Conservation (phyloP, 2,797 vertebrate genomes). For the Apogon talboti region DNA sequence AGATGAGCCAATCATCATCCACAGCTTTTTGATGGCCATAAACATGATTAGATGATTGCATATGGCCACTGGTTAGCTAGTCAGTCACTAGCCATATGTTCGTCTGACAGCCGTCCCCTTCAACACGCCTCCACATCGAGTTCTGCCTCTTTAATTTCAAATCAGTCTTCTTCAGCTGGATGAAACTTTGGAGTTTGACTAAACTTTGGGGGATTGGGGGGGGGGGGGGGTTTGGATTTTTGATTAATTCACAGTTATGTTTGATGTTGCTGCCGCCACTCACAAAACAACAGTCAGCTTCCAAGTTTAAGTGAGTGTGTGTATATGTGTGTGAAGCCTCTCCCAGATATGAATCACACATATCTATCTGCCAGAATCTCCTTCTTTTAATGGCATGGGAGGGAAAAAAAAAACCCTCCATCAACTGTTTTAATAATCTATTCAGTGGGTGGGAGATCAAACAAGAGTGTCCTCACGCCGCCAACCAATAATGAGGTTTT, state of each 20-base stretch:
- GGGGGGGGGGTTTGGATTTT: constrained; percentile 14
- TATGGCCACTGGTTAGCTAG: constrained; percentile 73
- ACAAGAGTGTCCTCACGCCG: constrained; percentile 66
- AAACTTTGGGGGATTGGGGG: constrained; percentile 49
- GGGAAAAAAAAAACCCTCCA: constrained; percentile 39
- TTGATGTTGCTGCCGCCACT: constrained; percentile 71
- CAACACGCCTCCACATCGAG: constrained; percentile 65
- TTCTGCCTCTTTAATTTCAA: constrained; percentile 73
- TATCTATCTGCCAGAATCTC: constrained; percentile 63
- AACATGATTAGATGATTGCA: constrained; percentile 78
- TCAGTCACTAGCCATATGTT: constrained; percentile 80
- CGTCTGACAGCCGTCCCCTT: constrained; percentile 67
- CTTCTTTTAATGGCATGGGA: constrained; percentile 67
- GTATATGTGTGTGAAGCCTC: constrained; percentile 56
- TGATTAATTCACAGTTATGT: constrained; percentile 63
- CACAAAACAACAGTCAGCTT: constrained; percentile 58
- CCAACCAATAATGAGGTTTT: constrained; percentile 68
- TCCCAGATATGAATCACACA: constrained; percentile 71
- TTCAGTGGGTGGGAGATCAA: constrained; percentile 77
- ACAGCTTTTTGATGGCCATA: constrained; percentile 70
- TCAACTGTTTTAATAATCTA: constrained; percentile 79
- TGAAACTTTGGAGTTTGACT: constrained; percentile 62
- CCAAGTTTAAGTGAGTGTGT: constrained; percentile 53
- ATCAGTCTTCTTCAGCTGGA: constrained; percentile 63
- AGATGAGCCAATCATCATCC: constrained; percentile 73